Percentiles rank a stretch among this genome's conserved stretches.
Conservation (phyloP, 2,888 invertebrate genomes). For the Nomada fabriciana region DNA sequence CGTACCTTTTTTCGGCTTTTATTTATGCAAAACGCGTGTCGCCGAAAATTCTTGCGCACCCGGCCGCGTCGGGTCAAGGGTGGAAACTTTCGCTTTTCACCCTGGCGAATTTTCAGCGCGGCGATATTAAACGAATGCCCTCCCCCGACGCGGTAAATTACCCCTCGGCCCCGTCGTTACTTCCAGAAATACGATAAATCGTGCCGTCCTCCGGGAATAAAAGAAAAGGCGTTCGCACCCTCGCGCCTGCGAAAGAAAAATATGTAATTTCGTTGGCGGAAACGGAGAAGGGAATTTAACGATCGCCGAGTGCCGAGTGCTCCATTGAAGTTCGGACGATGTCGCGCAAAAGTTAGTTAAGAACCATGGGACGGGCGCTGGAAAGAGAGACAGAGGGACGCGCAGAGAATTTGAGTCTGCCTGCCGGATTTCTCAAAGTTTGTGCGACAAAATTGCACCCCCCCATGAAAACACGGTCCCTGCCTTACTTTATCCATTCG, state of each 20-base stretch:
- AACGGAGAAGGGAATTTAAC: no score
- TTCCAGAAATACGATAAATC: no score
- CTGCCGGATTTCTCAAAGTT: slow-evolving; percentile 35
- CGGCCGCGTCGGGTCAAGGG: slow-evolving; percentile 25
- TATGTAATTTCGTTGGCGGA: no score
- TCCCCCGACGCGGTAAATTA: neutral
- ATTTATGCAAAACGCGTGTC: slow-evolving; percentile 8
- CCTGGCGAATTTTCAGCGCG: neutral
- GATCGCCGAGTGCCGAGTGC: neutral
- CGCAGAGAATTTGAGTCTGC: slow-evolving; percentile 44
- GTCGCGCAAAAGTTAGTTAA: slow-evolving; percentile 41
- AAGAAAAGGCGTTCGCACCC: no score
- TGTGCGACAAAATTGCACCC: slow-evolving; percentile 11
- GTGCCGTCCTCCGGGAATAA: no score
- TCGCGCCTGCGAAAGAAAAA: no score
- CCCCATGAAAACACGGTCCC: neutral
- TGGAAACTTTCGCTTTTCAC: slow-evolving; percentile 32
- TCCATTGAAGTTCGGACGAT: slow-evolving; percentile 28
- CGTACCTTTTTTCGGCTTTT: neutral
- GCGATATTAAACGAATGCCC: neutral
- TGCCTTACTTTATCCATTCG: neutral
- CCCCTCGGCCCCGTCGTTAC: neutral
- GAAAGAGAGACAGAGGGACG: no score
- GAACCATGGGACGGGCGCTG: neutral
- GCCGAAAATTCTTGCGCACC: neutral